Percentiles rank a stretch among this genome's conserved stretches.
phyloP scores from a whole-genome alignment of 2,797 vertebrate species.

The Prunella strophiata region DNA sequence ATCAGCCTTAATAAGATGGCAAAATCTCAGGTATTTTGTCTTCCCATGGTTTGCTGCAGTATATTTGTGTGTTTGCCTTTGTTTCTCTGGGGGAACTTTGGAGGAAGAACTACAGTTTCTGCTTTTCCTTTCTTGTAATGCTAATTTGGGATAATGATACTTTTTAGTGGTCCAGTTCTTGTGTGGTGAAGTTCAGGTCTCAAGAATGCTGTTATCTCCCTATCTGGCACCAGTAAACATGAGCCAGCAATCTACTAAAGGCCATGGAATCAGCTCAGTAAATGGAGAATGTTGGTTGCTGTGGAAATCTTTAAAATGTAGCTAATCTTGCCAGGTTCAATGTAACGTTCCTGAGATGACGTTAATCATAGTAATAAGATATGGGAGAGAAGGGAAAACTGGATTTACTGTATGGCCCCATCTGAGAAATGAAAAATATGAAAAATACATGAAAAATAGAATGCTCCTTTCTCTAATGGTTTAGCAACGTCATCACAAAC shows the following conservation, averaged over 20 bases:
- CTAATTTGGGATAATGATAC: neutral
- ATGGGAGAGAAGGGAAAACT: constrained; percentile 31
- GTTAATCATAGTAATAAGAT: constrained; percentile 61
- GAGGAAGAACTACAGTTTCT: neutral
- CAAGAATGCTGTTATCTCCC: constrained; percentile 50
- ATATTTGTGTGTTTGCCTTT: neutral
- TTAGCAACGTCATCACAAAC: constrained; percentile 34
- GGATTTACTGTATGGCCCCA: constrained; percentile 59
- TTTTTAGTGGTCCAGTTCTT: neutral
- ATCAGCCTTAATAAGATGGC: neutral
- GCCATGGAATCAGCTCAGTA: constrained; percentile 7
- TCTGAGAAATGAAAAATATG: neutral
- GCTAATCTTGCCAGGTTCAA: constrained; percentile 43
- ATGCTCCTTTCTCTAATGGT: neutral
- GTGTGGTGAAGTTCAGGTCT: constrained; percentile 11
- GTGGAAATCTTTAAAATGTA: constrained; percentile 55
- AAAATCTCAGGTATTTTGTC: neutral
- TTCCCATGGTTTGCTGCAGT: neutral
- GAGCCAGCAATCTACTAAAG: neutral
- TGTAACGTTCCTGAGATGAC: constrained; percentile 12
- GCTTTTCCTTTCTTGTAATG: neutral
- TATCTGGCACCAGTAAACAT: constrained; percentile 8
- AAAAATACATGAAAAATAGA: constrained; percentile 16
- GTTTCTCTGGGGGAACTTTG: neutral
- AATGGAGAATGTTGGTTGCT: constrained; percentile 48